Base-by-base conservation (phyloP, 2,888 invertebrate genomes). In the Metellina segmentata region DNA sequence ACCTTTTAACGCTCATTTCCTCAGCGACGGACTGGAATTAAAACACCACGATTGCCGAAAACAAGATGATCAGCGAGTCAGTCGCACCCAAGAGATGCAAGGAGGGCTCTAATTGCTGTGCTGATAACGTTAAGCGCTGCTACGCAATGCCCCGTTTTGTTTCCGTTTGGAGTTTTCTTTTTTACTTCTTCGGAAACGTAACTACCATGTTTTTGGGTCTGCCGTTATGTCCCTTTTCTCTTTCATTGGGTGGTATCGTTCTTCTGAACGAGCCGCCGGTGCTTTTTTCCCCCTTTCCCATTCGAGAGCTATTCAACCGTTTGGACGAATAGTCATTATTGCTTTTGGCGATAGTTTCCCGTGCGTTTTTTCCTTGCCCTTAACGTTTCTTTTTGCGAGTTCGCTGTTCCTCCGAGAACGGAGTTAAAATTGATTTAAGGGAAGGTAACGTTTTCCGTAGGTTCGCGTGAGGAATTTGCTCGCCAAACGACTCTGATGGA, bases 91-190 rank as follows among this genome's bases (percentile, higher is more conserved):
- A 13, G 61, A 74, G 20, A 74, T 9, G 79, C 11, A 20, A 53
- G 52, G n/a, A n/a, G 69, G 8, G 70, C 4, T 69, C 74, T 88
- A 88, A 88, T 88, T 88, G 88, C 88, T 81, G 52, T 34, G n/a
- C 81, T 88, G 88, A 88, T 88, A 88, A 88, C 88, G 61, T 81
- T 74, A 74, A 72, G 72, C 34, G 34, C 4, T 34, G 34, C 4
- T 34, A 34, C 34, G 1, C 34, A 34, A 34, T 34, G 34, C 34
- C 34, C 1, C 74, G 34, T 16, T 74, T 69, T 75, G 74, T 88
- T 88, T 81, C 88, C 81, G 81, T 61, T 81, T 87, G 71, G 71
- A 49, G 34, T 52, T 85, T 75, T 74, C 48, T 53, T 52, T n/a
- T 87, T 70, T 72, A 34, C 8, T 48, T 61, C 53, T n/a, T n/a